Base-by-base conservation (phyloP, 1,140 invertebrate species). In the Lasioglossum baleicum region DNA sequence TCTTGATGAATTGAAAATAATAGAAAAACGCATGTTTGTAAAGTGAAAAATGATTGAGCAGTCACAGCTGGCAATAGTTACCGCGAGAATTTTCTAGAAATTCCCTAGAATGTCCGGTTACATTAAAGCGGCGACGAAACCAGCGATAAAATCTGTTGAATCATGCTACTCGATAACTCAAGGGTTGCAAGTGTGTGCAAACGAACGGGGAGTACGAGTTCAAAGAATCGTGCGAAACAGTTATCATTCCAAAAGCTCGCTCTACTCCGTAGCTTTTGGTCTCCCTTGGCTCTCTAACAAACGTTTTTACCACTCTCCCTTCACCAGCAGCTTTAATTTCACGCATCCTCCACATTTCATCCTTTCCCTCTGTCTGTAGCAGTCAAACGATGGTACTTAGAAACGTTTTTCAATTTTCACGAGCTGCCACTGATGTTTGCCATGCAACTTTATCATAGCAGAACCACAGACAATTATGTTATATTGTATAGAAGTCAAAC, bases 401-500 rank as follows among this genome's bases (percentile, higher is more conserved):
- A 17, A 58, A n/a, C 56, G 56, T 58, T 58, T 58, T 13, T 58
- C 56, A 58, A 58, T 58, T 58, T 58, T 58, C 56, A n/a, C 56
- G 20, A 58, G n/a, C 8, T 20, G 56, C n/a, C 56, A 8, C 6
- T 20, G 56, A 58, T 20, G n/a, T 58, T 56, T 20, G 5, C 5
- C 20, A 20, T 20, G 20, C 56, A 10, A 13, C 10, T 13, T 13
- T 48, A 13, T 48, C 13, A 11, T 8, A 8, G 7, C 56, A 8
- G 7, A 58, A 58, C 20, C 4, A n/a, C 6, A 7, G 7, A 58
- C 56, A 7, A 8, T 58, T n/a, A 11, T 11, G 11, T 48, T 11
- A 10, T 48, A 13, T 48, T 15, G n/a, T 17, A 11, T 53, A 17
- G 4, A 53, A 53, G 51, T 3, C 10, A 48, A 26, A 48, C 44